phyloP scores from a whole-genome alignment of 2,797 vertebrate species.

The Channallabes apus region DNA sequence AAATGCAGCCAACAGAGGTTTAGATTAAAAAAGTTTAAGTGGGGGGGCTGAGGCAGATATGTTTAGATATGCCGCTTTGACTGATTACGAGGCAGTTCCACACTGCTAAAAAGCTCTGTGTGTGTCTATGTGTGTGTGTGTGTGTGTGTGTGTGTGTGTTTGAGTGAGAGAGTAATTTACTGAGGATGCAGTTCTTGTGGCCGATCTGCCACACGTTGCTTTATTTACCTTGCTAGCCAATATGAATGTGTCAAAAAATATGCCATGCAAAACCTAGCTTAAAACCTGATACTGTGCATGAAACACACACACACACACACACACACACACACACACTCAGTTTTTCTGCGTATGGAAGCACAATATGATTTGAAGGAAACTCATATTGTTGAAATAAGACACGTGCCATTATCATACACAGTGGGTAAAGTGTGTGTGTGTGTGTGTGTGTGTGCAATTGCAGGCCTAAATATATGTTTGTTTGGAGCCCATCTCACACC shows the following conservation, averaged over 20 bases:
- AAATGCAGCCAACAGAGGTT: conserved; percentile 8
- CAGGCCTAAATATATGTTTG: conserved; percentile 44
- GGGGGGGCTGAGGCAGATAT: conserved; percentile 45
- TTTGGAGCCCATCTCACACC: conserved; percentile 42
- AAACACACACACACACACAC: not conserved
- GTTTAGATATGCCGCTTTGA: conserved; percentile 59
- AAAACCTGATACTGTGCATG: conserved; percentile 13
- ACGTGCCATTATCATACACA: conserved; percentile 4
- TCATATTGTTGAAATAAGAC: not conserved
- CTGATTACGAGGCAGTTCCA: conserved; percentile 54
- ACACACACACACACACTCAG: not conserved
- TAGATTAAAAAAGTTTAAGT: conserved; percentile 33
- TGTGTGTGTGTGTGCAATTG: conserved; percentile 29
- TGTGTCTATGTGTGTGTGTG: conserved; percentile 56
- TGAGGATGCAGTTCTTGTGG: conserved; percentile 23
- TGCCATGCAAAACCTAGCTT: conserved; percentile 9
- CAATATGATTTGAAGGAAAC: not conserved
- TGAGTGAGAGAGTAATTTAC: conserved; percentile 40
- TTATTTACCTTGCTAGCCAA: conserved; percentile 33
- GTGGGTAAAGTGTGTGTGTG: conserved; percentile 9
- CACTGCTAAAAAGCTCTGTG: conserved; percentile 54
- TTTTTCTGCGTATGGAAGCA: not conserved
- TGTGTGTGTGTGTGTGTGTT: conserved; percentile 48
- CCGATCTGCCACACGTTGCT: conserved; percentile 11
- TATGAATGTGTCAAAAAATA: conserved; percentile 6